Conservation (phyloP, 2,113 vertebrate genomes). For the Labeo catla region DNA sequence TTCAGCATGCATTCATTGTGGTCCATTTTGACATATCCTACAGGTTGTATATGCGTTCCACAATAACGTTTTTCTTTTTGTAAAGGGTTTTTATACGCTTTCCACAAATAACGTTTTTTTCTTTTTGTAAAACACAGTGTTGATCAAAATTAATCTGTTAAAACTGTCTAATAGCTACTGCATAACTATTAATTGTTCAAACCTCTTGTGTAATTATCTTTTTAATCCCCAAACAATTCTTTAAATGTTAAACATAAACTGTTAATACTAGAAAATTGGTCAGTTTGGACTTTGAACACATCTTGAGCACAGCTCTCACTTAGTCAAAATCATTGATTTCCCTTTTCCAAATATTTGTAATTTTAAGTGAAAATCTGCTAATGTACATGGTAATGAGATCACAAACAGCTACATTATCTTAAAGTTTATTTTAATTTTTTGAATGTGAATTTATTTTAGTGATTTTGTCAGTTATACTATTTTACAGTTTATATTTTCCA, state of each 20-base stretch:
- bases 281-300: not conserved
- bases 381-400: not conserved
- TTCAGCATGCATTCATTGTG: conserved; percentile 30
- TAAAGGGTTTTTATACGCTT: too few relatives aligned
- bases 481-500: not conserved
- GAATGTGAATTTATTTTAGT: too few relatives aligned
- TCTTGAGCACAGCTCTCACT: not conserved
- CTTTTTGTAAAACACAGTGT: not conserved
- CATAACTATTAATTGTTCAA: not conserved
- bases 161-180: not conserved
- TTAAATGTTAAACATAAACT: not conserved
- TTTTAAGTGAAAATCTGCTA: not conserved
- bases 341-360: not conserved
- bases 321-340: not conserved
- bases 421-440: too few relatives aligned
- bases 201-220: not conserved
- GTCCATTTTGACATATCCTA: not conserved
- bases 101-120: too few relatives aligned
- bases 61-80: too few relatives aligned
- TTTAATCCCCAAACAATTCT: not conserved
- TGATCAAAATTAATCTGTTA: not conserved
- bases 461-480: not conserved
- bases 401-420: not conserved
- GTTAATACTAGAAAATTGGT: not conserved
- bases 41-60: not conserved